Evolutionary conservation across 23 tunicate species (phyloP).

Genomic region (Pegea sp.): DNA sequence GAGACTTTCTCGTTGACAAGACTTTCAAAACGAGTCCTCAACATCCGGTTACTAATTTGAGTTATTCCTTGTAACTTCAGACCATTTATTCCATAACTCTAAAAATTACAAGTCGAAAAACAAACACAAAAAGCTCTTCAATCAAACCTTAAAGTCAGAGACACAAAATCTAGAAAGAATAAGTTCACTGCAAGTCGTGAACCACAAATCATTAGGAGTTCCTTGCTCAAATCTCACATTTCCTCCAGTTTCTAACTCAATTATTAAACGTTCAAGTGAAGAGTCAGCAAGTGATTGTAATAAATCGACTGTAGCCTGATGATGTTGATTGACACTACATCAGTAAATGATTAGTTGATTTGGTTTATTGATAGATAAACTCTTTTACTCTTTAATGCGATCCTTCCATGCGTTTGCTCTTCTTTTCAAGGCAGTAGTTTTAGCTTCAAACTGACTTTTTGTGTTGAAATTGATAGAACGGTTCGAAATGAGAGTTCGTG

Average conservation of each 20-base stretch:
- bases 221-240: slow-evolving; percentile 84
- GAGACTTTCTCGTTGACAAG: slow-evolving; percentile 28
- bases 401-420: too few relatives aligned
- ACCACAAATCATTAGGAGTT: slow-evolving; percentile 44
- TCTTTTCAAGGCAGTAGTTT: too few relatives aligned
- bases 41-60: slow-evolving; percentile 51
- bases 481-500: too few relatives aligned
- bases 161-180: slow-evolving; percentile 82
- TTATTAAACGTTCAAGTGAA: slow-evolving; percentile 14
- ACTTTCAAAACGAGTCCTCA: slow-evolving; percentile 54
- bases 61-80: slow-evolving; percentile 71
- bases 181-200: slow-evolving; percentile 69
- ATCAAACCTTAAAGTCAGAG: slow-evolving; percentile 66
- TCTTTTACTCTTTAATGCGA: too few relatives aligned
- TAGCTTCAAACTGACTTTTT: too few relatives aligned
- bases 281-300: slow-evolving; percentile 19
- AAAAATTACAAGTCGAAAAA: slow-evolving; percentile 1
- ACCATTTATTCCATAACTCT: slow-evolving; percentile 69
- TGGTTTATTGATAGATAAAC: too few relatives aligned
- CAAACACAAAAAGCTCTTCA: background rate
- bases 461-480: too few relatives aligned
- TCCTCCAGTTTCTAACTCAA: slow-evolving; percentile 89
- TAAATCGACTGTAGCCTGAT: slow-evolving; percentile 33
- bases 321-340: slow-evolving; percentile 35
- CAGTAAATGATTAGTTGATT: slow-evolving; percentile 4